phyloP scores from a whole-genome alignment of 2,888 invertebrate species.

The Boloria selene region DNA sequence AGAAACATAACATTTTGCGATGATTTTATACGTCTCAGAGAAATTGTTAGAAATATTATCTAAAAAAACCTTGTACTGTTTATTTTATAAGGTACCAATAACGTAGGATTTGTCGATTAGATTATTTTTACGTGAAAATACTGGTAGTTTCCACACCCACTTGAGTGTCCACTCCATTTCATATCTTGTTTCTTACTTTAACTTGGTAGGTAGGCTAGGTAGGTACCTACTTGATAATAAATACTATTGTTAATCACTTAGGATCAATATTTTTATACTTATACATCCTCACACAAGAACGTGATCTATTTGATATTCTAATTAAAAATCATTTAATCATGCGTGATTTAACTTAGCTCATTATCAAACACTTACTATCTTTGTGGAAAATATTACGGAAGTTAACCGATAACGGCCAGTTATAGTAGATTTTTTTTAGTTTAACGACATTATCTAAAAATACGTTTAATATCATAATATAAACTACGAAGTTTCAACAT shows the following conservation, averaged over 20 bases:
- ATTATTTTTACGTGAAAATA: constrained; percentile 25
- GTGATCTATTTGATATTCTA: neutral
- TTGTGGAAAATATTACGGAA: constrained; percentile 13
- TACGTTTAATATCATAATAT: neutral
- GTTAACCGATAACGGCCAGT: neutral
- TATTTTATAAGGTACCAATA: constrained; percentile 6
- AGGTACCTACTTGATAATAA: constrained; percentile 10
- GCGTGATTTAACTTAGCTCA: neutral
- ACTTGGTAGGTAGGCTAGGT: neutral
- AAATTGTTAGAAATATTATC: neutral
- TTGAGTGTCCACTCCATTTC: constrained; percentile 22
- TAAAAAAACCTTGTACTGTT: constrained; percentile 16
- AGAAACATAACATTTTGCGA: constrained; percentile 4
- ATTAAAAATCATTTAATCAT: neutral
- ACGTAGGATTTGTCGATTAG: constrained; percentile 24
- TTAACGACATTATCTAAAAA: neutral
- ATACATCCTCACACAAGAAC: neutral
- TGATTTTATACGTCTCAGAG: neutral
- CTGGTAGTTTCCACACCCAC: constrained; percentile 30
- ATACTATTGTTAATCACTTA: neutral
- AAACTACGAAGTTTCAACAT: neutral
- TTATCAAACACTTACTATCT: neutral
- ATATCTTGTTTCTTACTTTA: constrained; percentile 15
- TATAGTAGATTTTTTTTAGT: neutral
- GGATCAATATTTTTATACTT: neutral